Conservation (phyloP, 2,113 vertebrate genomes). For the Taxidea taxus region DNA sequence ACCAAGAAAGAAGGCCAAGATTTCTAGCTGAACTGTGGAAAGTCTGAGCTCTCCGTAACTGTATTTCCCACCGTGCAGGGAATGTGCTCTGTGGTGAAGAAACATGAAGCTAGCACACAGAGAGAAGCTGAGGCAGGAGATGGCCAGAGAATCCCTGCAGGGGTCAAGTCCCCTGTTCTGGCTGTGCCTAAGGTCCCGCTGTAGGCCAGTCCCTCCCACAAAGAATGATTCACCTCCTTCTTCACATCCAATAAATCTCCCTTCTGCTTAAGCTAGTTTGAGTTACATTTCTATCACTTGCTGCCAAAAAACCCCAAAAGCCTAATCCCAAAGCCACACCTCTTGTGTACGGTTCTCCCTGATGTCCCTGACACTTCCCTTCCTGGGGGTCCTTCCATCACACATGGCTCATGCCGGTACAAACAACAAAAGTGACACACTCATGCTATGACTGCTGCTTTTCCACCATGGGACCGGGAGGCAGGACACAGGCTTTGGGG, state of each 20-base stretch:
- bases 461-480: not conserved
- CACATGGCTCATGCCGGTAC: not conserved
- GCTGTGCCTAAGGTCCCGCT: not conserved
- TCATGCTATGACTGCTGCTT: not conserved
- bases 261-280: not conserved
- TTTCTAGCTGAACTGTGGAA: not conserved
- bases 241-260: not conserved
- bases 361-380: not conserved
- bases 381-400: not conserved
- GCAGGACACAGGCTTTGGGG: not conserved
- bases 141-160: not conserved
- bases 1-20: not conserved
- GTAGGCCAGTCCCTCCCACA: not conserved
- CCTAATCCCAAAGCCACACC: not conserved
- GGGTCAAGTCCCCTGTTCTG: not conserved
- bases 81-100: constrained; percentile 36
- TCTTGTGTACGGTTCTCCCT: not conserved
- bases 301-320: not conserved
- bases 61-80: not conserved
- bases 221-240: not conserved
- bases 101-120: not conserved
- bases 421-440: not conserved
- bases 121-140: not conserved
- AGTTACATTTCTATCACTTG: not conserved
- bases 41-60: not conserved